Percentiles rank a stretch among this genome's conserved stretches.
phyloP scores from a whole-genome alignment of 92 coral and sea anemone species.

The Phenganax marumi region DNA sequence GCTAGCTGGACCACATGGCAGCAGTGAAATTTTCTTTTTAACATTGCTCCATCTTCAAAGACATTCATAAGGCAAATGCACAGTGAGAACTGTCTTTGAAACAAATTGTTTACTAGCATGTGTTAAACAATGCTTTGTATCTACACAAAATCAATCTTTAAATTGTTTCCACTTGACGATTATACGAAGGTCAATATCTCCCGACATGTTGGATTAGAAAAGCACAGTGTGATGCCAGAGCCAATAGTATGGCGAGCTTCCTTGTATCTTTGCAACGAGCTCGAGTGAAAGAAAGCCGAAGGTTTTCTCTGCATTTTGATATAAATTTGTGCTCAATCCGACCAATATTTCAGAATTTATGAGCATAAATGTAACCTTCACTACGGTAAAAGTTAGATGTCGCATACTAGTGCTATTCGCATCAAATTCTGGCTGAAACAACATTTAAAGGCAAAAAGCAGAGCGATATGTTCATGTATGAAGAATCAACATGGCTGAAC shows the following conservation, averaged over 20 bases:
- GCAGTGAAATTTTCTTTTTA: slow-evolving; percentile 14
- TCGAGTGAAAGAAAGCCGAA: background rate
- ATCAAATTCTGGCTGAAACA: no score
- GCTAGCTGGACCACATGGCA: slow-evolving; percentile 1
- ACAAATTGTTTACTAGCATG: slow-evolving; percentile 32
- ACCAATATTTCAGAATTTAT: background rate
- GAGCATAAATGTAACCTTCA: background rate
- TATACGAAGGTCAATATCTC: slow-evolving; percentile 14
- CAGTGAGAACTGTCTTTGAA: slow-evolving; percentile 34
- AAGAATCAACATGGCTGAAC: no score
- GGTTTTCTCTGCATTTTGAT: background rate
- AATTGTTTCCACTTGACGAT: slow-evolving; percentile 4
- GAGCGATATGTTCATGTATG: no score
- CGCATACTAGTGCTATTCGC: background rate
- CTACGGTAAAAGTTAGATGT: background rate
- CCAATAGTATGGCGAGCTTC: background rate
- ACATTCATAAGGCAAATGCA: slow-evolving; percentile 31
- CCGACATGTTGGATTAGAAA: background rate
- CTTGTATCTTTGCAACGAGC: background rate
- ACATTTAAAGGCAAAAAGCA: no score
- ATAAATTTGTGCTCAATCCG: background rate
- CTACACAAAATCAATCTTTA: slow-evolving; percentile 36
- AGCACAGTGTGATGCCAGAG: background rate
- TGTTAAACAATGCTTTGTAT: slow-evolving; percentile 33
- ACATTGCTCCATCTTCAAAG: slow-evolving; percentile 39